These are phyloP conservation scores for Gallinago media DNA, from an alignment of 2,113 vertebrate genomes.

Conservation along the genomic window DNA sequence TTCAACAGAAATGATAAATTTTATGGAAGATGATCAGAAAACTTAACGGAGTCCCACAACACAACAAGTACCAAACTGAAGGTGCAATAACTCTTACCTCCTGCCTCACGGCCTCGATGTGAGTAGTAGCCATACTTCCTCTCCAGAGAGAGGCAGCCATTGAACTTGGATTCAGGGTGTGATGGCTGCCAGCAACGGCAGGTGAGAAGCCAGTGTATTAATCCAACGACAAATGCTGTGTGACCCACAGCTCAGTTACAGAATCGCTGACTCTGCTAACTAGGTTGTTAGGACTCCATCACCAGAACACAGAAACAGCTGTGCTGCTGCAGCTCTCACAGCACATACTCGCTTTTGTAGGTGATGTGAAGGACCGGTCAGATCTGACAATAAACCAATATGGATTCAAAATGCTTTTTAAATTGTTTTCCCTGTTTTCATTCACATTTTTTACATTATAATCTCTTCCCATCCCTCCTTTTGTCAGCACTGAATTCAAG, in stretches of 20 bases:
- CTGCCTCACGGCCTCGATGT: not conserved
- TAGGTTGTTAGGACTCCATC: not conserved
- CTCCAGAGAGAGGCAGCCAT: not conserved
- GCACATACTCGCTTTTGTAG: not conserved
- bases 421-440: not conserved
- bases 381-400: not conserved
- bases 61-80: not conserved
- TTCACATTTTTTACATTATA: not conserved
- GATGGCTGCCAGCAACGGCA: not conserved
- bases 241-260: rapidly evolving
- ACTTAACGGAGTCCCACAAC: not conserved
- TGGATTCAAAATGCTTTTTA: not conserved
- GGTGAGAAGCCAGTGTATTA: not conserved
- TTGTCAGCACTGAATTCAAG: not conserved
- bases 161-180: not conserved
- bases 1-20: not conserved
- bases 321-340: not conserved
- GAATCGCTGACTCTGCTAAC: not conserved
- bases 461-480: not conserved
- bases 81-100: not conserved
- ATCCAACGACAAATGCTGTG: not conserved
- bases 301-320: not conserved
- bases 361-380: not conserved
- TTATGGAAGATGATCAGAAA: not conserved
- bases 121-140: rapidly evolving